Evolutionary conservation across 2,888 invertebrate genomes (phyloP).

Genomic region (Chymomyza caudatula): DNA sequence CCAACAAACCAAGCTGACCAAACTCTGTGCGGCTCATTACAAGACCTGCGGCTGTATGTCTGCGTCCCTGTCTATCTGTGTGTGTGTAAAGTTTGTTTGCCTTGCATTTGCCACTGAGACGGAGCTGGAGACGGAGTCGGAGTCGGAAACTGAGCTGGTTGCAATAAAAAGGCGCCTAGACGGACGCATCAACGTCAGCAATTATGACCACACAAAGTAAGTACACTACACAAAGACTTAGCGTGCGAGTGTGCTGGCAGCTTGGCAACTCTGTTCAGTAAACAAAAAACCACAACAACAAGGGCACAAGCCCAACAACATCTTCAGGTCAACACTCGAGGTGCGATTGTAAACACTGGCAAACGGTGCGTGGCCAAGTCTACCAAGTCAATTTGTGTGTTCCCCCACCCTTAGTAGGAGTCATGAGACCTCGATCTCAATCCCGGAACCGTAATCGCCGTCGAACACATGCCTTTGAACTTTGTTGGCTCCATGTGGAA

Average conservation of each 20-base stretch:
- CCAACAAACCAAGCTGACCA: not conserved
- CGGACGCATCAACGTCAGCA: conserved; percentile 40
- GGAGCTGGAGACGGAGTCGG: too few species aligned
- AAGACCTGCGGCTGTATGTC: conserved; percentile 24
- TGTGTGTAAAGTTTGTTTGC: conserved; percentile 40
- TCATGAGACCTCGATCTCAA: not conserved
- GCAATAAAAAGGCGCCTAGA: conserved; percentile 56
- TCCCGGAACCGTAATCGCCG: not conserved
- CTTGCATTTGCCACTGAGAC: conserved; percentile 8
- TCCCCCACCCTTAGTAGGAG: too few species aligned
- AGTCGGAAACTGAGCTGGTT: conserved; percentile 24
- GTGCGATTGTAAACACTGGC: conserved; percentile 72
- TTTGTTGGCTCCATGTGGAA: not conserved
- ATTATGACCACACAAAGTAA: conserved; percentile 49
- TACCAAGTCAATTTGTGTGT: too few species aligned
- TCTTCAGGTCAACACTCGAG: conserved; percentile 76
- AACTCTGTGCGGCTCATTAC: conserved; percentile 29
- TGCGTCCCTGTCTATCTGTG: conserved; percentile 18
- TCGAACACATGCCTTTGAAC: not conserved
- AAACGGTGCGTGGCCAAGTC: not conserved
- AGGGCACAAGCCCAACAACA: conserved; percentile 49
- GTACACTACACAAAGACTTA: not conserved
- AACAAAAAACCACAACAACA: conserved; percentile 17
- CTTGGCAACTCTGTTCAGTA: not conserved
- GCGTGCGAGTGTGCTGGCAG: conserved; percentile 5